These are phyloP conservation scores for Uropsilus gracilis DNA, from an alignment of 2,113 vertebrate species.

Conservation along the genomic window DNA sequence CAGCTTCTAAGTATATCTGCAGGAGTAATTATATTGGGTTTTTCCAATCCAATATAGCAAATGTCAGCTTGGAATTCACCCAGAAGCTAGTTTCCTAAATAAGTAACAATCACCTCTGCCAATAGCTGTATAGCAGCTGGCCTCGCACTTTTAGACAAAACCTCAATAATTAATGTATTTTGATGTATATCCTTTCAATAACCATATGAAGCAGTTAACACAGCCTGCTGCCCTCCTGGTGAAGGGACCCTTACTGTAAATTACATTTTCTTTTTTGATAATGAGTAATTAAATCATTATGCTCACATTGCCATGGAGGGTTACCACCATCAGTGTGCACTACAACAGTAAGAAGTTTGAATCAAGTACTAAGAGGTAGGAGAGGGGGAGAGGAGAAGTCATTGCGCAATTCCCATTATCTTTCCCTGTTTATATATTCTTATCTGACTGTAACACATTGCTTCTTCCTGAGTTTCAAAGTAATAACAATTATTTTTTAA, in stretches of 20 bases:
- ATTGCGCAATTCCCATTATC: neutral
- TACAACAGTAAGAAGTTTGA: neutral
- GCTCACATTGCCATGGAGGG: neutral
- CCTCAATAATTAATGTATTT: neutral
- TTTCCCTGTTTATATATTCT: neutral
- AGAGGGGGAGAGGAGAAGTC: conserved; percentile 1
- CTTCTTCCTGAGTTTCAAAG: neutral
- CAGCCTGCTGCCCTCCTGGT: neutral
- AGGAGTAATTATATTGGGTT: neutral
- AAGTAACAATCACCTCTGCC: neutral
- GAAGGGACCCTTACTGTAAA: neutral
- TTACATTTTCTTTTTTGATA: conserved; percentile 28
- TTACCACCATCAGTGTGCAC: neutral
- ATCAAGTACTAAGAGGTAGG: neutral
- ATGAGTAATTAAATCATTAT: conserved; percentile 17
- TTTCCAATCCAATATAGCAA: neutral
- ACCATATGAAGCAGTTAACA: neutral
- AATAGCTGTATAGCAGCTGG: neutral
- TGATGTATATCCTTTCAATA: neutral
- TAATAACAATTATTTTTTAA: neutral
- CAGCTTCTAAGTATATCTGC: neutral
- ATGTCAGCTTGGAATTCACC: neutral
- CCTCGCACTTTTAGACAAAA: conserved; percentile 8
- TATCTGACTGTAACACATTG: neutral
- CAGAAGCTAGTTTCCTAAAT: neutral